A percentile compares a stretch with the other conserved stretches of the same genome.
These are phyloP conservation scores for Lasaia peninsularis DNA, from an alignment of 1,140 invertebrate species.

Conservation along the genomic window DNA sequence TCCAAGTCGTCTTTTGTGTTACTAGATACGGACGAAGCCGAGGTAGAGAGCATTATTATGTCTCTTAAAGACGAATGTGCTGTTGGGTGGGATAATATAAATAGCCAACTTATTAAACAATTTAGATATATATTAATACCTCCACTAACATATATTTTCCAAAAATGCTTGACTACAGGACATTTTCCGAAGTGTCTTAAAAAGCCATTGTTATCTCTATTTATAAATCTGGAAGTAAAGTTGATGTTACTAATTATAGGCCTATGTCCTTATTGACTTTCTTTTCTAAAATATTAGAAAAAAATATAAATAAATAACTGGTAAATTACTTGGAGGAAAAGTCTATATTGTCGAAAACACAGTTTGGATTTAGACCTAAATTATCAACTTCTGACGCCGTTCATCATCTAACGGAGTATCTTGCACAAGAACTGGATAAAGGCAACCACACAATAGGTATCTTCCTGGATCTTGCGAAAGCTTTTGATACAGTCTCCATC, in stretches of 20 bases:
- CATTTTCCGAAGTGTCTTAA: slow-evolving; percentile 24
- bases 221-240: slow-evolving; percentile 20
- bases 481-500: background rate
- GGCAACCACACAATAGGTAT: slow-evolving; percentile 15
- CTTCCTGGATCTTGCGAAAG: slow-evolving; percentile 19
- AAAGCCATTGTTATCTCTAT: slow-evolving; percentile 19
- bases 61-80: slow-evolving; percentile 9
- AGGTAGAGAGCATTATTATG: background rate
- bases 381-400: slow-evolving; percentile 4
- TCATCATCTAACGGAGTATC: background rate
- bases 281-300: background rate
- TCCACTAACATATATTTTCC: slow-evolving; percentile 18
- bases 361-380: background rate
- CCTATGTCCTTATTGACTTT: slow-evolving; percentile 20
- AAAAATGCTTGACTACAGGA: slow-evolving; percentile 14
- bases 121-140: slow-evolving; percentile 10
- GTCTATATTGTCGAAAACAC: background rate
- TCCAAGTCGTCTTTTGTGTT: slow-evolving; percentile 8
- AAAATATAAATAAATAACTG: background rate
- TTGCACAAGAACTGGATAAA: slow-evolving; percentile 5
- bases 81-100: slow-evolving; percentile 18
- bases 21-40: slow-evolving; percentile 13
- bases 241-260: slow-evolving; percentile 19
- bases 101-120: slow-evolving; percentile 17
- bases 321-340: background rate